These are phyloP conservation scores for Anoplophora glabripennis DNA, from an alignment of 1,140 invertebrate species.

Conservation along the genomic window DNA sequence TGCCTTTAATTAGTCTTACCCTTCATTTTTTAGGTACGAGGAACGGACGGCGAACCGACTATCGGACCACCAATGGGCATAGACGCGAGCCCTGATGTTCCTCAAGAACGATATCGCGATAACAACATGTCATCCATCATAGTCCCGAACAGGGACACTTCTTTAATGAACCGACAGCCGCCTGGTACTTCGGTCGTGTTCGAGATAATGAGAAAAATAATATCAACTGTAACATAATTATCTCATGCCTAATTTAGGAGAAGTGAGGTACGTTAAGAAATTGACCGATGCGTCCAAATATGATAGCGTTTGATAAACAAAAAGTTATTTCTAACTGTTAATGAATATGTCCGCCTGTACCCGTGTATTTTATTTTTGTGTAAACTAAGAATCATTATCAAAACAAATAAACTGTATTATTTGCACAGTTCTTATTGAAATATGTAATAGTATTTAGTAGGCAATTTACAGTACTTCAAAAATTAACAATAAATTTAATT, in stretches of 20 bases:
- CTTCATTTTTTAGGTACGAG: no score
- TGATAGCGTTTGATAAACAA: no score
- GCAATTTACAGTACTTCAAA: no score
- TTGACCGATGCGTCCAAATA: not conserved
- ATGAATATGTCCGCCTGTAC: no score
- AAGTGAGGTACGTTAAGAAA: not conserved
- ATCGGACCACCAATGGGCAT: slow-evolving; percentile 15
- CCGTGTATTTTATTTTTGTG: no score
- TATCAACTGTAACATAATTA: slow-evolving; percentile 38
- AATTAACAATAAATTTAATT: no score
- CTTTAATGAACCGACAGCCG: slow-evolving; percentile 42
- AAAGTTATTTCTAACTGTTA: no score
- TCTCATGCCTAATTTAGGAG: slow-evolving; percentile 20
- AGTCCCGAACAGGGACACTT: slow-evolving; percentile 35
- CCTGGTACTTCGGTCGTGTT: slow-evolving; percentile 35
- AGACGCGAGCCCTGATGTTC: slow-evolving; percentile 10
- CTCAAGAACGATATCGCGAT: slow-evolving; percentile 29
- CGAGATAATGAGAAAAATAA: slow-evolving; percentile 37
- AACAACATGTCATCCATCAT: slow-evolving; percentile 41
- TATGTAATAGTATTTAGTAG: no score
- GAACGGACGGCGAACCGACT: not conserved
- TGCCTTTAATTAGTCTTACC: no score
- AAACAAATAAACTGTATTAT: no score
- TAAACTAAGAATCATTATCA: no score
- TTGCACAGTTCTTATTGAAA: no score